Percentiles rank a stretch among this genome's conserved stretches.
These are phyloP conservation scores for Tyto alba DNA, from an alignment of 2,113 vertebrate genomes.

Conservation along the genomic window DNA sequence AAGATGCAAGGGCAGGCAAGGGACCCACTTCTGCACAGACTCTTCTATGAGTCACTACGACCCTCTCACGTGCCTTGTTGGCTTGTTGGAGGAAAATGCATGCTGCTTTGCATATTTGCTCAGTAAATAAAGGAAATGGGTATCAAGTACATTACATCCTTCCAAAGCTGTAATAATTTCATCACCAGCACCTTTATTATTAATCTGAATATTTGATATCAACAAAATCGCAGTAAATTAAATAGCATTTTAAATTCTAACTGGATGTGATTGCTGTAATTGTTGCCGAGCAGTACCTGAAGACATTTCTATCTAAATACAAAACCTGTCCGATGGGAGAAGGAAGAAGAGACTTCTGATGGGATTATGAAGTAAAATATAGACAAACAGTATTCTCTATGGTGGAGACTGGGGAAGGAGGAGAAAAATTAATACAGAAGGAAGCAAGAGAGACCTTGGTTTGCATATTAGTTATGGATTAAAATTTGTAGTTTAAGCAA, in stretches of 20 bases:
- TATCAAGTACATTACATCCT: accelerated
- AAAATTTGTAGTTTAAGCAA: background rate
- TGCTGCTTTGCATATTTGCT: background rate
- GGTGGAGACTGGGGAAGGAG: background rate
- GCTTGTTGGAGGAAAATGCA: background rate
- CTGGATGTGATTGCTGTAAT: background rate
- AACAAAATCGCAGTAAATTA: background rate
- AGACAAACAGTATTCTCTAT: background rate
- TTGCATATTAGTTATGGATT: background rate
- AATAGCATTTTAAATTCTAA: background rate
- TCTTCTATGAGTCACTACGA: background rate
- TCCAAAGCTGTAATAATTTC: background rate
- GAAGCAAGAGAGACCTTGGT: background rate
- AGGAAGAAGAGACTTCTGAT: background rate
- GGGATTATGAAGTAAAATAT: background rate
- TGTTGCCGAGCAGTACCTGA: background rate
- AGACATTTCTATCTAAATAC: background rate
- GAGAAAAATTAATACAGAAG: background rate
- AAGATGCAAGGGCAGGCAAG: accelerated
- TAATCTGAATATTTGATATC: background rate
- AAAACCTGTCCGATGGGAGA: background rate
- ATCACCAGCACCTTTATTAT: background rate
- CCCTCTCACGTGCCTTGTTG: background rate
- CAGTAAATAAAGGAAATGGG: background rate
- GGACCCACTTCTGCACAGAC: background rate